phyloP scores from a whole-genome alignment of 2,888 invertebrate species.

The Lochmaea capreae region DNA sequence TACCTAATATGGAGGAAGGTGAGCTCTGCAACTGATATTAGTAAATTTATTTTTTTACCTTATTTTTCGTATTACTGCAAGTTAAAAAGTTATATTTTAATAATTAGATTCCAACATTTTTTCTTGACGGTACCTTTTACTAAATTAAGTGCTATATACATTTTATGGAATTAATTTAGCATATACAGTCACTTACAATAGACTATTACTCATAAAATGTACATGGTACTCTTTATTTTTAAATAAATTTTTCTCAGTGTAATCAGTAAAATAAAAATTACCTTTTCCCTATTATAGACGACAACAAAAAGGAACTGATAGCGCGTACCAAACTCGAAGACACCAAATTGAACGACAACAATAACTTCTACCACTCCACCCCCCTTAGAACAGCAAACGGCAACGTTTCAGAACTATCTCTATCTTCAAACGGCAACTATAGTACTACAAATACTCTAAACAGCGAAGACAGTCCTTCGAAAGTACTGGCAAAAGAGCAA shows the following conservation, averaged over 20 bases:
- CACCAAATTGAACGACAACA: conserved; percentile 55
- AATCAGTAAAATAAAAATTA: neutral
- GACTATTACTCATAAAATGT: too few relatives aligned
- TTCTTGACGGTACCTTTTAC: neutral
- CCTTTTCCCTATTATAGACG: conserved; percentile 48
- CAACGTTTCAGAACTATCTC: conserved; percentile 63
- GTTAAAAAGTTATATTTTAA: neutral
- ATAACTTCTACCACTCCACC: conserved; percentile 63
- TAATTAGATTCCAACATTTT: neutral
- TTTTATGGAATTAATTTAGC: neutral
- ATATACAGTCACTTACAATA: too few relatives aligned
- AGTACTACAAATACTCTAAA: conserved; percentile 42
- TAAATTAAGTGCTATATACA: neutral
- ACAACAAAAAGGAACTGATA: conserved; percentile 46
- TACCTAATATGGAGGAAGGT: conserved; percentile 30
- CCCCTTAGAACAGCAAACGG: conserved; percentile 64
- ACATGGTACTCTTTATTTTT: neutral
- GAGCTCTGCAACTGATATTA: conserved; percentile 15
- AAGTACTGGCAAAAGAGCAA: conserved; percentile 59
- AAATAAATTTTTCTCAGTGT: neutral
- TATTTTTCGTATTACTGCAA: neutral
- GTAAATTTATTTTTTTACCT: neutral
- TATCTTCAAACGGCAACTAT: conserved; percentile 65
- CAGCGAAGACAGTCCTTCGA: conserved; percentile 54
- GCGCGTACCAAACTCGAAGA: conserved; percentile 46